Base-by-base conservation (phyloP, 2,888 invertebrate species). In the Andrena chrysosceles region DNA sequence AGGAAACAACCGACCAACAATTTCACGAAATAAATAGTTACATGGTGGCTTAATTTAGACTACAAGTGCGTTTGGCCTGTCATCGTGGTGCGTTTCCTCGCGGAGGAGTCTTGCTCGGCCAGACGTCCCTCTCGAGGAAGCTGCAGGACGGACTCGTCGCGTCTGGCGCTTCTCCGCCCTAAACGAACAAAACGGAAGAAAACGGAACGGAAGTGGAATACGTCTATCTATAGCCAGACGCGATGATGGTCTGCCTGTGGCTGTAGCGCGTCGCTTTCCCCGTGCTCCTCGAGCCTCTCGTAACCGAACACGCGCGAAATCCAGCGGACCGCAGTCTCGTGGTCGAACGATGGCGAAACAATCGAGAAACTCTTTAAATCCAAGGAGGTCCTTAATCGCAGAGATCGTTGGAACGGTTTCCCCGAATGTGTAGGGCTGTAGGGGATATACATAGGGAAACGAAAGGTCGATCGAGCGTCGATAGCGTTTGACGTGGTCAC, bases 221-320 rank as follows among this genome's bases (percentile, higher is more conserved):
- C 74, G 83, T 84, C 88, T 91, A 89, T 89, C 82, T 89, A 91
- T 90, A 91, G 90, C 80, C 85, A 81, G 85, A 87, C 87, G 83
- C 85, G 87, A 86, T 63, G 73, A 67, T 64, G 59, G 69, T 79
- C 71, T 60, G 69, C 56, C 33, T 62, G 29, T 60, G 69, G 52
- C 33, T 62, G 29, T 62, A 23, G 23, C 33, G 48, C 62, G 73
- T n/a, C 59, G 76, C 35, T n/a, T 2, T 49, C 35, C 54, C n/a
- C 60, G 56, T 56, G 26, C 63, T 48, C 52, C 52, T n/a, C 54
- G 62, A 66, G 26, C 62, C 54, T 73, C 69, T 33, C 59, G 69
- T 59, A 69, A 69, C 59, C 59, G 42, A 56, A 59, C 59, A 10
- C 64, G 49, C 56, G 48, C n/a, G 62, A 63, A 56, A 52, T 66